A percentile compares a stretch with the other conserved stretches of the same genome.
phyloP scores from a whole-genome alignment of 2,888 invertebrate genomes.

The Pedicia rivosa region DNA sequence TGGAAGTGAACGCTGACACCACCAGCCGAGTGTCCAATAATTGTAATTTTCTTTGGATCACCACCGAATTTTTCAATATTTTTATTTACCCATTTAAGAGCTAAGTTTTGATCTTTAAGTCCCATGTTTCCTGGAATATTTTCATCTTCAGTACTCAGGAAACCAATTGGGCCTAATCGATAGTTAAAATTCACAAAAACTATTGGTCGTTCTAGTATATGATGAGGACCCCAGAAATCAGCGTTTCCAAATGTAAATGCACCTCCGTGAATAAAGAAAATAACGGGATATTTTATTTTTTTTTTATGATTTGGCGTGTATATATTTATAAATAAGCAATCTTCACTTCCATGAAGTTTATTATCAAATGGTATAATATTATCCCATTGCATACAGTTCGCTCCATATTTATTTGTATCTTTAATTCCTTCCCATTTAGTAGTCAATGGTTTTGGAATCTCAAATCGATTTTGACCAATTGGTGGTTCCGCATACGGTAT shows the following conservation, averaged over 20 bases:
- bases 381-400: conserved; percentile 45
- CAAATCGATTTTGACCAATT: conserved; percentile 42
- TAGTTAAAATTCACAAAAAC: conserved; percentile 55
- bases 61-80: conserved; percentile 58
- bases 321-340: conserved; percentile 49
- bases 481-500: conserved; percentile 52
- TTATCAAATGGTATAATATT: conserved; percentile 25
- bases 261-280: conserved; percentile 51
- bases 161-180: conserved; percentile 56
- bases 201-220: conserved; percentile 45
- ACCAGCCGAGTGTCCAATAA: conserved; percentile 57
- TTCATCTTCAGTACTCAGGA: conserved; percentile 56
- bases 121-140: conserved; percentile 54
- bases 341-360: conserved; percentile 39
- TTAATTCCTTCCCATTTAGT: conserved; percentile 17
- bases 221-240: conserved; percentile 35
- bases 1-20: conserved; percentile 61
- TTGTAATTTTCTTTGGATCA: conserved; percentile 47
- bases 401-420: conserved; percentile 38
- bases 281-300: conserved; percentile 37
- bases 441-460: conserved; percentile 21
- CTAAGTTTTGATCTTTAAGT: conserved; percentile 54
- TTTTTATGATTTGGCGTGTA: conserved; percentile 34
- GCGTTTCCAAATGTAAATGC: conserved; percentile 53
- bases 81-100: conserved; percentile 49